Percentiles rank a stretch among this genome's conserved stretches.
These are phyloP conservation scores for Lepisosteus osseus DNA, from an alignment of 2,113 vertebrate genomes.

Conservation along the genomic window DNA sequence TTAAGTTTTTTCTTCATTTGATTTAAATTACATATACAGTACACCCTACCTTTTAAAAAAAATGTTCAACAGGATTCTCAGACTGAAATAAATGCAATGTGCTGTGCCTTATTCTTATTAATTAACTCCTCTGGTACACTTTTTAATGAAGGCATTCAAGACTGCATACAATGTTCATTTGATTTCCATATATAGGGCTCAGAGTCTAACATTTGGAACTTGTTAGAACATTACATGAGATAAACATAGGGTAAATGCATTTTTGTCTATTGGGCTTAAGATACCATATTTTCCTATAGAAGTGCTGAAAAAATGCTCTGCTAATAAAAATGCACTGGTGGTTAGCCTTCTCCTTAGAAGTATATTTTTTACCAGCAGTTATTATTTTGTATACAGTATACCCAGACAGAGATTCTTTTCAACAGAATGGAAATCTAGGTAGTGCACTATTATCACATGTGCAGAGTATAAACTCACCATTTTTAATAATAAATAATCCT, in stretches of 20 bases:
- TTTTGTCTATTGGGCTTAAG: background rate
- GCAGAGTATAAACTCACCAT: too few species aligned
- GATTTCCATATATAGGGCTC: conserved; percentile 1
- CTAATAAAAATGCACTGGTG: background rate
- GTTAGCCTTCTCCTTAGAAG: background rate
- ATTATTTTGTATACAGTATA: too few species aligned
- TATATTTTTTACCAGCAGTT: too few species aligned
- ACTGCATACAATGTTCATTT: background rate
- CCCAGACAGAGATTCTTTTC: too few species aligned
- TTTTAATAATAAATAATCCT: too few species aligned
- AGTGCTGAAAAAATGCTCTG: background rate
- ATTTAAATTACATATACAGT: too few species aligned
- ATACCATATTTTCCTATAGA: background rate
- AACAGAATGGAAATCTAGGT: too few species aligned
- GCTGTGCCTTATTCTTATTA: background rate
- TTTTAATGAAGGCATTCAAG: background rate
- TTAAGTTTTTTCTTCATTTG: too few species aligned
- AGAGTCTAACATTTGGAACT: background rate
- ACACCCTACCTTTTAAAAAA: too few species aligned
- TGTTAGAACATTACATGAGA: background rate
- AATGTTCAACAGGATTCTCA: too few species aligned
- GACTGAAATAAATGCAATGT: too few species aligned
- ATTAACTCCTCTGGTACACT: conserved; percentile 6
- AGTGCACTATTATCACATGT: too few species aligned
- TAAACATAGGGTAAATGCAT: background rate